These are phyloP conservation scores for Porites cylindrica DNA, from an alignment of 92 coral and sea anemone genomes.

Conservation along the genomic window DNA sequence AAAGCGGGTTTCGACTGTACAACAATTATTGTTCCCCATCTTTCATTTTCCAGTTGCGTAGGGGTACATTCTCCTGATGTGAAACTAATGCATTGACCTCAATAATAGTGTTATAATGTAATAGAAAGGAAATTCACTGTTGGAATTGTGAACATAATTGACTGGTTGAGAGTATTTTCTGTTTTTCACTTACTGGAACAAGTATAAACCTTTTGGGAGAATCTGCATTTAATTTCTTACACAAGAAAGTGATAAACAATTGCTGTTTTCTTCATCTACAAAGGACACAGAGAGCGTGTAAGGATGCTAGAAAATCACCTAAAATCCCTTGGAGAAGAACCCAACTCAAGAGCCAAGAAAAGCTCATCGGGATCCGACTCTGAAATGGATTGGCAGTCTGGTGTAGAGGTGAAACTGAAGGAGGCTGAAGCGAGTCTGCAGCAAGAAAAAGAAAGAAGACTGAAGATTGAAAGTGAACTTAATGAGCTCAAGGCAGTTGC, in stretches of 20 bases:
- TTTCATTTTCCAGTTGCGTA: too few relatives aligned
- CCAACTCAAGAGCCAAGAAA: constrained; percentile 26
- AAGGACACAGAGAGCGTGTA: constrained; percentile 39
- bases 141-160: too few relatives aligned
- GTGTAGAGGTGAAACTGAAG: constrained; percentile 18
- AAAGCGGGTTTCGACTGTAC: too few relatives aligned
- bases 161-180: too few relatives aligned
- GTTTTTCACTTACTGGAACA: too few relatives aligned
- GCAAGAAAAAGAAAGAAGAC: constrained; percentile 30
- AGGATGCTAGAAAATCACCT: constrained; percentile 22
- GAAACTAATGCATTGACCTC: too few relatives aligned
- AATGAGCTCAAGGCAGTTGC: constrained; percentile 12
- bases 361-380: constrained; percentile 44
- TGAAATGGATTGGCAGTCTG: constrained; percentile 21
- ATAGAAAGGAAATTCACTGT: too few relatives aligned
- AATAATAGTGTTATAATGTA: too few relatives aligned
- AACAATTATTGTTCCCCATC: too few relatives aligned
- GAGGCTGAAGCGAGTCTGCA: constrained; percentile 19
- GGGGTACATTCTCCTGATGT: too few relatives aligned
- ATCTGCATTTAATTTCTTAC: too few relatives aligned
- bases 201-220: too few relatives aligned
- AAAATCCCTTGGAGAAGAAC: constrained; percentile 42
- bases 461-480: constrained; percentile 29
- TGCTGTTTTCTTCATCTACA: not conserved
- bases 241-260: not conserved